phyloP scores from a whole-genome alignment of 2,888 invertebrate species.

The Cylloceria caligata region DNA sequence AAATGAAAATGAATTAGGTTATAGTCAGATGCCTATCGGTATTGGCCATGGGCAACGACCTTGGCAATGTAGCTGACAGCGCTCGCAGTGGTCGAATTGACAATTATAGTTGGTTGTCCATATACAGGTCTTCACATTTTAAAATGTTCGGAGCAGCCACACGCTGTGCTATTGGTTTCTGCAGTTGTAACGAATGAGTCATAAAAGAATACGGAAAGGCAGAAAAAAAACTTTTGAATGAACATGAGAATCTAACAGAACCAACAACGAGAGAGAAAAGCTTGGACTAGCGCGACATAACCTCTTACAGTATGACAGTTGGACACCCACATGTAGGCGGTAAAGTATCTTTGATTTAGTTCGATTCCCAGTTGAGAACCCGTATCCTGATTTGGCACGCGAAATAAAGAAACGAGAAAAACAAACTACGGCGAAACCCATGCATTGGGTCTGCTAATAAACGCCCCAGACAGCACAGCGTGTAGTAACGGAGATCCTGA shows the following conservation, averaged over 20 bases:
- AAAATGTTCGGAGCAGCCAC: background rate
- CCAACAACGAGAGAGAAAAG: background rate
- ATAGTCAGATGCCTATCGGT: too few species aligned
- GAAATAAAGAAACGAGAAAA: constrained; percentile 58
- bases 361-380: constrained; percentile 57
- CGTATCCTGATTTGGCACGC: constrained; percentile 47
- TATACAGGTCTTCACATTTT: background rate
- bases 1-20: too few species aligned
- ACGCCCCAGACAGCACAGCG: constrained; percentile 26
- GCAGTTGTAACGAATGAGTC: background rate
- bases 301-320: too few species aligned
- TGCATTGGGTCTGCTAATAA: constrained; percentile 38
- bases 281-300: background rate
- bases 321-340: background rate
- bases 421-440: constrained; percentile 50
- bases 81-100: too few species aligned
- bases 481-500: constrained; percentile 20
- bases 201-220: background rate
- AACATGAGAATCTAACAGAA: background rate
- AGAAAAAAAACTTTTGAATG: background rate
- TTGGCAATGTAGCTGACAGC: too few species aligned
- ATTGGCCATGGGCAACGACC: too few species aligned
- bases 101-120: too few species aligned
- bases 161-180: background rate
- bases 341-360: constrained; percentile 13